Conservation (phyloP, 2,888 invertebrate genomes). For the Hirtodrosophila confusa region DNA sequence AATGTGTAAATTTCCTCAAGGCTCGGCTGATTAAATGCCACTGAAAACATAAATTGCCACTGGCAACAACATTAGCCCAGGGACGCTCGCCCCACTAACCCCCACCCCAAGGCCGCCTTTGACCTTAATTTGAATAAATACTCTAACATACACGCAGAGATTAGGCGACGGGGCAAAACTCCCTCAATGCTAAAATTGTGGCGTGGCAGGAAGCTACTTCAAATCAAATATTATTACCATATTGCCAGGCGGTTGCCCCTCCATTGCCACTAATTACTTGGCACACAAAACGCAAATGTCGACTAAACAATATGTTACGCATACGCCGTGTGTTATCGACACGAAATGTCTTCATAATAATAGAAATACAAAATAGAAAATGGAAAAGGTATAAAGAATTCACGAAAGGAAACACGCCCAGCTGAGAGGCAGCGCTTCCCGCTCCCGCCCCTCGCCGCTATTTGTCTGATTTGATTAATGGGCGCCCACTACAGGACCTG, state of each 20-base stretch:
- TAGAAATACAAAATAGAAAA: conserved; percentile 58
- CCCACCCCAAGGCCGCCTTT: conserved; percentile 35
- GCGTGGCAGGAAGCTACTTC: conserved; percentile 46
- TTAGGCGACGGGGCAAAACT: conserved; percentile 40
- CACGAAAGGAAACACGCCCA: conserved; percentile 54
- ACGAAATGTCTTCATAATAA: conserved; percentile 70
- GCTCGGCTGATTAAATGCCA: conserved; percentile 68
- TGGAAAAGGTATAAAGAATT: conserved; percentile 59
- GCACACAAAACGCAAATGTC: conserved; percentile 54
- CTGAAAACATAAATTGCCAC: conserved; percentile 68
- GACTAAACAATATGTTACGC: conserved; percentile 52
- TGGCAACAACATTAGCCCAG: conserved; percentile 54
- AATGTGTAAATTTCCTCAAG: conserved; percentile 64
- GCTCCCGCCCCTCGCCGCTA: neutral
- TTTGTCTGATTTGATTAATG: conserved; percentile 70
- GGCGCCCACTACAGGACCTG: conserved; percentile 35
- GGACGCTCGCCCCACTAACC: neutral
- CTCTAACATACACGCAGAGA: conserved; percentile 53
- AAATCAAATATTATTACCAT: conserved; percentile 62
- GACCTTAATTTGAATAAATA: conserved; percentile 77
- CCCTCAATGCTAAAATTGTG: conserved; percentile 12
- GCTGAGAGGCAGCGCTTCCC: neutral
- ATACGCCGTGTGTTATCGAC: conserved; percentile 57
- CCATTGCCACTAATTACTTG: conserved; percentile 66
- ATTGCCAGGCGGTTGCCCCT: conserved; percentile 22